These are phyloP conservation scores for Zaprionus davidi DNA, from an alignment of 1,140 invertebrate species.

Conservation along the genomic window DNA sequence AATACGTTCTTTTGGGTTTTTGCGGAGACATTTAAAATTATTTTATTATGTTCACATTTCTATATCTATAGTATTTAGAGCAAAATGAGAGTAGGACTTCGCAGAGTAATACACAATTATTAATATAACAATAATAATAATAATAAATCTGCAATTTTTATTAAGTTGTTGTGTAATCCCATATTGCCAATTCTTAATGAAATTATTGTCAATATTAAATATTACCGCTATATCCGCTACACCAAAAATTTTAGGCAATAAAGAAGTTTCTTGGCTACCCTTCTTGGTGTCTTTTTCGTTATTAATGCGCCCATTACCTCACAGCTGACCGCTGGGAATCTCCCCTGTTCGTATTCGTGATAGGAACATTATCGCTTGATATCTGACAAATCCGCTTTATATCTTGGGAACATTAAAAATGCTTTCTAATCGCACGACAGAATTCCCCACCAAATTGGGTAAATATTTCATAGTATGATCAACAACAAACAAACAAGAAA, in stretches of 20 bases:
- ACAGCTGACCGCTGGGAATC: neutral
- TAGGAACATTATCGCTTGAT: neutral
- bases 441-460: slow-evolving; percentile 35
- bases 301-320: neutral
- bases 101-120: no score
- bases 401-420: neutral
- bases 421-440: slow-evolving; percentile 10
- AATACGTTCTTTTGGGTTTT: no score
- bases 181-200: no score
- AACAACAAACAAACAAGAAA: slow-evolving; percentile 18
- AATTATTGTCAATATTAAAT: neutral
- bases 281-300: neutral
- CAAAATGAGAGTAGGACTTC: no score
- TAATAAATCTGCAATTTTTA: no score
- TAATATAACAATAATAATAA: no score
- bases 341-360: neutral
- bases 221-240: neutral
- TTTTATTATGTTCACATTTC: no score
- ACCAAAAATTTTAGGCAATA: neutral
- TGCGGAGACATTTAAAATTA: no score
- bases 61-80: no score
- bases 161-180: no score
- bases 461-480: slow-evolving; percentile 25
- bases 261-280: neutral
- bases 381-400: neutral